These are phyloP conservation scores for Jaculus jaculus DNA, from an alignment of 2,113 vertebrate genomes.

Conservation along the genomic window DNA sequence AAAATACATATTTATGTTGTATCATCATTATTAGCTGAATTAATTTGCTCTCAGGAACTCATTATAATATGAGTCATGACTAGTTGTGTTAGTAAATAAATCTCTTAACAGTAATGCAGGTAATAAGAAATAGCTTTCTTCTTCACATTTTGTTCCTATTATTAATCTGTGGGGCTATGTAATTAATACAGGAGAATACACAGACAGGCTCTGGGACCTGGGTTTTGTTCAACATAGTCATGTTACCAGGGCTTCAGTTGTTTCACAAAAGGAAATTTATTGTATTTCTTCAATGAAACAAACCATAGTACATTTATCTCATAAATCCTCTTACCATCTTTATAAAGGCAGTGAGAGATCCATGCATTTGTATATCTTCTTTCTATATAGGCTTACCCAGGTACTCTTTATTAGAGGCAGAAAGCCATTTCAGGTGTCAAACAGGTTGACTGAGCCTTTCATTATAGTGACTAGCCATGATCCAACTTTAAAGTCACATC, in stretches of 20 bases:
- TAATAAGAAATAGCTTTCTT: conserved; percentile 38
- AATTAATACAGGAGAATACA: conserved; percentile 1
- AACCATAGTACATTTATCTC: conserved; percentile 46
- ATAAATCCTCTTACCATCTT: conserved; percentile 46
- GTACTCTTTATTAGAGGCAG: neutral
- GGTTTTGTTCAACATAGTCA: conserved; percentile 16
- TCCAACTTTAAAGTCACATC: neutral
- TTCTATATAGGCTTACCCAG: neutral
- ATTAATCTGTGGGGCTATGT: neutral
- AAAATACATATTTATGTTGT: conserved; percentile 34
- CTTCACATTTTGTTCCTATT: neutral
- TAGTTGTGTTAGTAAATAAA: conserved; percentile 45
- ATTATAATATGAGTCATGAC: conserved; percentile 24
- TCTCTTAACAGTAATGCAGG: conserved; percentile 30
- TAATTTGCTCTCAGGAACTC: conserved; percentile 51
- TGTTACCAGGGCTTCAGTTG: neutral
- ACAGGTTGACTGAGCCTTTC: neutral
- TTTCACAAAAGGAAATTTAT: conserved; percentile 7
- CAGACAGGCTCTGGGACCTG: neutral
- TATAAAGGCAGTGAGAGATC: neutral
- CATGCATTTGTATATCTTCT: neutral
- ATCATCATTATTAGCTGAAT: conserved; percentile 37
- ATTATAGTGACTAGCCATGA: neutral
- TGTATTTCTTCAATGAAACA: conserved; percentile 52
- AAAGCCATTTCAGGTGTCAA: neutral